Evolutionary conservation across 2,888 invertebrate genomes (phyloP).

Genomic region (Allacma fusca): DNA sequence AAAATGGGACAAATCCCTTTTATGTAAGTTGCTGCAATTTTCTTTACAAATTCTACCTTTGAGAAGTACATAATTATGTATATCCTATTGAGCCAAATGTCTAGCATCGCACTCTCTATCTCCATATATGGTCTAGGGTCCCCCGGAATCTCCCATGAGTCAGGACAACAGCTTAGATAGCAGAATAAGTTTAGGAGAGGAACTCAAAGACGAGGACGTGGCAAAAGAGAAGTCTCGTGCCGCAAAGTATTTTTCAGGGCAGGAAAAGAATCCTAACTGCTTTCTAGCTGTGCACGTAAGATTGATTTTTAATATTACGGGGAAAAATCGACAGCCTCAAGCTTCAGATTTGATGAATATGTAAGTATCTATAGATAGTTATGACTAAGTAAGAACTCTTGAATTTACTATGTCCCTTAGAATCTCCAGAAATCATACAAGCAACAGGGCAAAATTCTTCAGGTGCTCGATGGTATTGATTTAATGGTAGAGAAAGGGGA

Average conservation of each 20-base stretch:
- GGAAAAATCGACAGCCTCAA: background rate
- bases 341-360: too few relatives aligned
- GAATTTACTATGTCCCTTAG: background rate
- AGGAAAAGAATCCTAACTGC: background rate
- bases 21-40: too few relatives aligned
- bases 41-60: too few relatives aligned
- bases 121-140: too few relatives aligned
- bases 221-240: background rate
- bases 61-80: too few relatives aligned
- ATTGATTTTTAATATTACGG: background rate
- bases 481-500: conserved; percentile 77
- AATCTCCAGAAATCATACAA: background rate
- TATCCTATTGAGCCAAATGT: too few relatives aligned
- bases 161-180: too few relatives aligned
- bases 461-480: conserved; percentile 73
- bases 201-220: background rate
- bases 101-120: too few relatives aligned
- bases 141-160: too few relatives aligned
- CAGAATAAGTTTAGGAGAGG: background rate
- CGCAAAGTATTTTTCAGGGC: background rate
- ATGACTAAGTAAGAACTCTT: too few relatives aligned
- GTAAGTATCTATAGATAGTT: too few relatives aligned
- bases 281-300: background rate
- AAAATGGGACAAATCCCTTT: conserved; percentile 69
- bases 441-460: background rate